A percentile compares a stretch with the other conserved stretches of the same genome.
Conservation (phyloP, 2,797 vertebrate species). For the Betta splendens region DNA sequence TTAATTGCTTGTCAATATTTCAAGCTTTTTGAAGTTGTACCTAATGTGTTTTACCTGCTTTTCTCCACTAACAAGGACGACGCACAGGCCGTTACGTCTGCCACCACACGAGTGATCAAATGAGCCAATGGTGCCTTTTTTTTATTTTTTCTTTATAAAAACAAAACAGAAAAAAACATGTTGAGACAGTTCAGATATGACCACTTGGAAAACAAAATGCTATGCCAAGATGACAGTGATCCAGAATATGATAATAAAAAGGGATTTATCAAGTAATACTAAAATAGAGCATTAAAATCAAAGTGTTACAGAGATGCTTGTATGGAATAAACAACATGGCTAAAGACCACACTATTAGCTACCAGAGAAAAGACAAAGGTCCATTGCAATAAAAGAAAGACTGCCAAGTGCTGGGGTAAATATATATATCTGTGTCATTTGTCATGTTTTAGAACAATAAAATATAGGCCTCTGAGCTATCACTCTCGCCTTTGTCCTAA, state of each 20-base stretch:
- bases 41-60: constrained; percentile 14
- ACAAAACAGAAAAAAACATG: constrained; percentile 76
- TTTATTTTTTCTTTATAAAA: constrained; percentile 81
- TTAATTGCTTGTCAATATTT: constrained; percentile 48
- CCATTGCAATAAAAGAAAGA: constrained; percentile 97
- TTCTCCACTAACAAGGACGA: constrained; percentile 28
- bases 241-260: constrained; percentile 78
- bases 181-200: constrained; percentile 85
- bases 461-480: constrained; percentile 86
- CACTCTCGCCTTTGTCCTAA: constrained; percentile 82
- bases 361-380: constrained; percentile 90
- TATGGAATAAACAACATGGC: constrained; percentile 96
- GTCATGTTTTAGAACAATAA: constrained; percentile 86
- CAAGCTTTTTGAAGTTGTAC: constrained; percentile 44
- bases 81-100: constrained; percentile 38
- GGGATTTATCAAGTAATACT: constrained; percentile 82
- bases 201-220: constrained; percentile 84
- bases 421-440: constrained; percentile 95
- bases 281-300: constrained; percentile 82
- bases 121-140: constrained; percentile 86
- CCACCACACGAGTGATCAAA: constrained; percentile 60
- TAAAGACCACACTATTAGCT: constrained; percentile 97
- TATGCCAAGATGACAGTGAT: constrained; percentile 83
- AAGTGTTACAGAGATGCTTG: constrained; percentile 94
- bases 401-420: constrained; percentile 98